Evolutionary conservation across 2,888 invertebrate species (phyloP).

Genomic region (Glaucopsyche alexis): DNA sequence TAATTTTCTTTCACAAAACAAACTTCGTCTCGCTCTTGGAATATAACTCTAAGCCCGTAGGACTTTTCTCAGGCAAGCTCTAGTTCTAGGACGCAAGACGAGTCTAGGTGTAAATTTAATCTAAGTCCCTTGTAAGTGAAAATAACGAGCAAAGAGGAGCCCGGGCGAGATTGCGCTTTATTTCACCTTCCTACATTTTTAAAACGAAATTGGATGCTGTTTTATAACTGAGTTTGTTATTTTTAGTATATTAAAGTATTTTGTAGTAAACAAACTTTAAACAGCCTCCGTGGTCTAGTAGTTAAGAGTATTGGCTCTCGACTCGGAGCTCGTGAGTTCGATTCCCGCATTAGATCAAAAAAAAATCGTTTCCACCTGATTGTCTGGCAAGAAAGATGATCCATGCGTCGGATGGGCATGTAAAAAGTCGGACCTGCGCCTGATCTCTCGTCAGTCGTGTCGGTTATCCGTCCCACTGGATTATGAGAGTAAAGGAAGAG

Average conservation of each 20-base stretch:
- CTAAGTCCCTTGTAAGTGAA: conserved; percentile 29
- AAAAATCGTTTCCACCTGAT: too few relatives aligned
- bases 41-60: not conserved
- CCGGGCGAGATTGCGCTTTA: not conserved
- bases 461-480: too few relatives aligned
- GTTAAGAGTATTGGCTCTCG: too few relatives aligned
- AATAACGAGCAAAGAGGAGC: conserved; percentile 26
- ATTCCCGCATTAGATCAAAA: too few relatives aligned
- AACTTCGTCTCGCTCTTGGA: conserved; percentile 6
- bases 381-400: too few relatives aligned
- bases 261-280: not conserved
- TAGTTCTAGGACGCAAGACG: conserved; percentile 7
- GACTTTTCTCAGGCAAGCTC: not conserved
- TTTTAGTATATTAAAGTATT: not conserved
- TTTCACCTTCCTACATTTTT: conserved; percentile 16
- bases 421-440: too few relatives aligned
- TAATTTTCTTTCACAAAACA: conserved; percentile 9
- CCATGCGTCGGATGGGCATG: too few relatives aligned
- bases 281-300: too few relatives aligned
- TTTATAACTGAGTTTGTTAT: conserved; percentile 3
- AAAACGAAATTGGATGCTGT: conserved; percentile 18
- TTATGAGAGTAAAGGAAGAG: too few relatives aligned
- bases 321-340: too few relatives aligned
- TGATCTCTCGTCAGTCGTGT: too few relatives aligned
- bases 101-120: conserved; percentile 33